Base-by-base conservation (phyloP, 2,113 vertebrate species). In the Notarius quadriscutis region DNA sequence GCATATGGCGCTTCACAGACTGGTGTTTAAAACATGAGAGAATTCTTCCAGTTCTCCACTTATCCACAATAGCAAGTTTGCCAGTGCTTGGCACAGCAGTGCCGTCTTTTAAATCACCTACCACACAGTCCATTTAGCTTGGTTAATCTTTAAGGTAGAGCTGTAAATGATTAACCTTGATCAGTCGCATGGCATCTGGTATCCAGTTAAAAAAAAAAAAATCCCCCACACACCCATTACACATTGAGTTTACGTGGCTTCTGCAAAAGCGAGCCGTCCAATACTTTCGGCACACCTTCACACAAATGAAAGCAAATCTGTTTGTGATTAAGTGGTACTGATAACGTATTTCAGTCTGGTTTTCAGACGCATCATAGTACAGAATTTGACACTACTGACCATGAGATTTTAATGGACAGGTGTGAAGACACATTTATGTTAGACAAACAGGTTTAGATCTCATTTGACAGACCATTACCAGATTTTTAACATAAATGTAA, bases 1-100 rank as follows among this genome's bases (percentile, higher is more conserved):
- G n/a, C 77, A 80, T 58, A 80, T 80, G 78, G 78, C n/a, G 15
- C 78, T 57, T 80, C 78, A 80, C n/a, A 80, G 78, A 80, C 53
- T 30, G 53, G 14, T 20, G 15, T 58, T 58, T 57, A 80, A 57
- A 58, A 41, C 79, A 60, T 34, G 27, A 81, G 55, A 81, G 78
- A 30, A 81, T 81, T 81, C 55, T 30, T 81, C 34, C 27, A 58
- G 55, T 81, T 55, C 17, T 60, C 78, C 78, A 60, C 9, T 81
- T 58, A 80, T 58, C 27, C 78, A 81, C 78, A 41, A 20, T 10
- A 20, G 30, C 55, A 60, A n/a, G 78, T 81, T 34, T 81, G 78
- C 78, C 27, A 34, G 79, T 10, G 34, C 78, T 80, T 58, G 78
- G 78, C 78, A 80, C 53, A 58, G 53, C 27, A 58, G 53, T 34